A percentile compares a stretch with the other conserved stretches of the same genome.
Evolutionary conservation across 2,113 vertebrate genomes (phyloP).

Genomic region (Benitochromis conjunctus): DNA sequence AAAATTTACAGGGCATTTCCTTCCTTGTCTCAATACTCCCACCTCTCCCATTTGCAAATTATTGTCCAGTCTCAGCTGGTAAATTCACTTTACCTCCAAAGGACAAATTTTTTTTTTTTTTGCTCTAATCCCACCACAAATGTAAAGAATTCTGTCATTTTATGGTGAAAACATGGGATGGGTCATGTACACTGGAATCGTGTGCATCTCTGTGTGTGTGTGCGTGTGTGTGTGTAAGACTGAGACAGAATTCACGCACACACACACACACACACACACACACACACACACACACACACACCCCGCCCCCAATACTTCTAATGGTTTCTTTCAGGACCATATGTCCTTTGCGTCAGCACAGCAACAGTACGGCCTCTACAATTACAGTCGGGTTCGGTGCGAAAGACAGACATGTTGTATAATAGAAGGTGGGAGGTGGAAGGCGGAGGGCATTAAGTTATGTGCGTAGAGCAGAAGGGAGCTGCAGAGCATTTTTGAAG

Average conservation of each 20-base stretch:
- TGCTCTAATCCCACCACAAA: conserved; percentile 14
- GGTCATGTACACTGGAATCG: background rate
- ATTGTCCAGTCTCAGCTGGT: conserved; percentile 36
- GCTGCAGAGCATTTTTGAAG: conserved; percentile 30
- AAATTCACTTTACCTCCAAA: conserved; percentile 40
- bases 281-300: too few relatives aligned
- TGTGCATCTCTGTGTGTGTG: background rate
- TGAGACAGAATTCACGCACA: background rate
- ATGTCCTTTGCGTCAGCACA: conserved; percentile 55
- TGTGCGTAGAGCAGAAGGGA: background rate
- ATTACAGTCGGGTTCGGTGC: conserved; percentile 48
- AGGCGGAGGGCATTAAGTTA: conserved; percentile 31
- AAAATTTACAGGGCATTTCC: conserved; percentile 33
- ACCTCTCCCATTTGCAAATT: conserved; percentile 21
- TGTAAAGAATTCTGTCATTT: conserved; percentile 43
- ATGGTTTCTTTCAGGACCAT: conserved; percentile 56
- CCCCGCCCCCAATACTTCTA: conserved; percentile 22
- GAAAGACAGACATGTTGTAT: conserved; percentile 55
- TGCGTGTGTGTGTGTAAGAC: background rate
- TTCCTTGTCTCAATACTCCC: conserved; percentile 21
- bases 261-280: too few relatives aligned
- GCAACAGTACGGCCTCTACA: conserved; percentile 45
- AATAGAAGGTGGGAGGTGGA: conserved; percentile 33
- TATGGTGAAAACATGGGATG: conserved; percentile 5
- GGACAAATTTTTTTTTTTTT: background rate